A percentile compares a stretch with the other conserved stretches of the same genome.
Conservation (phyloP, 2,113 vertebrate genomes). For the Phalacrocorax brasilianus region DNA sequence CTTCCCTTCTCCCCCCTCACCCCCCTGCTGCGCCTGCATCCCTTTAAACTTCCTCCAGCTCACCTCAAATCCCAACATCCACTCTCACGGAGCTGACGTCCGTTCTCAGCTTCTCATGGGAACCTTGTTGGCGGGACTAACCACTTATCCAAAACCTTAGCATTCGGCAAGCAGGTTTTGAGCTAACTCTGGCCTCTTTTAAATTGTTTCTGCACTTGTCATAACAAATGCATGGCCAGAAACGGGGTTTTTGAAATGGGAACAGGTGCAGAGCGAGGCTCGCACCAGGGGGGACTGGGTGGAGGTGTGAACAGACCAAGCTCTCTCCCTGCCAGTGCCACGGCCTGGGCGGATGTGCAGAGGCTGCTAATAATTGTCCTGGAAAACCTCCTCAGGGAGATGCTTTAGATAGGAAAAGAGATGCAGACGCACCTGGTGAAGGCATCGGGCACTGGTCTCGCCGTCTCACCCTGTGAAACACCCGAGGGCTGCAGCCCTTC, state of each 20-base stretch:
- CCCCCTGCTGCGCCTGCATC: not conserved
- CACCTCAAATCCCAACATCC: slow-evolving; percentile 52
- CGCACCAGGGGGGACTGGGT: not conserved
- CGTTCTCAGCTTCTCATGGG: slow-evolving; percentile 54
- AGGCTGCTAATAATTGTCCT: not conserved
- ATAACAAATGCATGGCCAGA: slow-evolving; percentile 13
- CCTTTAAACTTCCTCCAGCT: slow-evolving; percentile 69
- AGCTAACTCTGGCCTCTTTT: slow-evolving; percentile 5
- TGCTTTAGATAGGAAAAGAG: not conserved
- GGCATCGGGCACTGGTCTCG: not conserved
- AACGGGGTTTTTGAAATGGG: slow-evolving; percentile 2
- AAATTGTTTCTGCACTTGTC: slow-evolving; percentile 46
- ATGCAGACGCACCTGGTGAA: not conserved
- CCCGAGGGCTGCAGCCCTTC: not conserved
- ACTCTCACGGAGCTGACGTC: not conserved
- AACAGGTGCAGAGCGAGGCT: not conserved
- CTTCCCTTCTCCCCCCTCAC: slow-evolving; percentile 22
- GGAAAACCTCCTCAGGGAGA: not conserved
- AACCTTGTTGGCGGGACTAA: slow-evolving; percentile 54
- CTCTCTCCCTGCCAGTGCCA: not conserved
- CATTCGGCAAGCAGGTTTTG: slow-evolving; percentile 13
- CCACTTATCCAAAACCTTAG: slow-evolving; percentile 6
- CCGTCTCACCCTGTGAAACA: not conserved
- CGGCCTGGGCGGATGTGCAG: not conserved
- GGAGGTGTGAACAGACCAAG: not conserved